Evolutionary conservation across 2,113 vertebrate species (phyloP).

Genomic region (Megaptera novaeangliae): DNA sequence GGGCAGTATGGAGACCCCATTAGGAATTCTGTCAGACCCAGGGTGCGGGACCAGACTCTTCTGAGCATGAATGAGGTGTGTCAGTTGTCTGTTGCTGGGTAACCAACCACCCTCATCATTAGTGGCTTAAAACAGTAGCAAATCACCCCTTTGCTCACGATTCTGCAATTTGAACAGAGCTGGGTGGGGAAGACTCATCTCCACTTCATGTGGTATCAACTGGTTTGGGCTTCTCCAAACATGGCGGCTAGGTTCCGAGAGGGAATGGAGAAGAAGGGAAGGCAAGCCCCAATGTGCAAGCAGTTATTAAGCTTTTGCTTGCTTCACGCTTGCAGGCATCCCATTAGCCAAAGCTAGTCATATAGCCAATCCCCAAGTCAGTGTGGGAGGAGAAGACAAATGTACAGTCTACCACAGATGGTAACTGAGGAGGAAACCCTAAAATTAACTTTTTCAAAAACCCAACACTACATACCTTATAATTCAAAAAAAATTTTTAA

Average conservation of each 20-base stretch:
- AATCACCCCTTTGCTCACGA: background rate
- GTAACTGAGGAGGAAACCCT: background rate
- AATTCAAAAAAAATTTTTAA: background rate
- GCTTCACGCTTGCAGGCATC: background rate
- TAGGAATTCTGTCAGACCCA: background rate
- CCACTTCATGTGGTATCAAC: background rate
- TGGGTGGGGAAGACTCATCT: background rate
- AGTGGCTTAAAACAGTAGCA: background rate
- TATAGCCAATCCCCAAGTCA: background rate
- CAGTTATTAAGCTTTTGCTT: background rate
- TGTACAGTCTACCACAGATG: background rate
- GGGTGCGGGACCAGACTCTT: background rate
- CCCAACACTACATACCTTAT: background rate
- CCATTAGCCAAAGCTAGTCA: background rate
- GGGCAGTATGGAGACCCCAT: background rate
- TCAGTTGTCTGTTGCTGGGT: background rate
- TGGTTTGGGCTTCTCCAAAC: background rate
- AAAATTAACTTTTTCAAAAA: background rate
- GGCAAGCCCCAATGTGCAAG: background rate
- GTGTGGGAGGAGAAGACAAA: background rate
- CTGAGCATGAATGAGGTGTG: background rate
- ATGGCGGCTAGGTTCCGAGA: background rate
- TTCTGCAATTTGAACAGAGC: background rate
- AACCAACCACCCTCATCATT: background rate
- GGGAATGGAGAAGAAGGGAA: background rate